These are phyloP conservation scores for Marasmarcha lunaedactyla DNA, from an alignment of 2,888 invertebrate species.

Conservation along the genomic window DNA sequence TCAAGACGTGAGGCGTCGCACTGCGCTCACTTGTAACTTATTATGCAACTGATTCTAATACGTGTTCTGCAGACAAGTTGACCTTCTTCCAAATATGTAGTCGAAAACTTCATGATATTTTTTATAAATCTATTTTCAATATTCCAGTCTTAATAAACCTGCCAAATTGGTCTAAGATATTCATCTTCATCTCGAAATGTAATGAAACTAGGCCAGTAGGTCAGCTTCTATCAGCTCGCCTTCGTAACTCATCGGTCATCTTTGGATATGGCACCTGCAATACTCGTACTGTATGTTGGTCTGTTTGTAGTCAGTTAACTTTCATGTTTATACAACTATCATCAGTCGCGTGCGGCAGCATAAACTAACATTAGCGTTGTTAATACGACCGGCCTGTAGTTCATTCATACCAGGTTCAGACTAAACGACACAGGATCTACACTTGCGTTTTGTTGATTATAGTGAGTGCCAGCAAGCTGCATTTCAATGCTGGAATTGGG, in stretches of 20 bases:
- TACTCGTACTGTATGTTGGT: neutral
- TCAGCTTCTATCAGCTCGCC: neutral
- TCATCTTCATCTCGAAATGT: neutral
- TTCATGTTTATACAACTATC: neutral
- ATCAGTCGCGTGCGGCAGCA: neutral
- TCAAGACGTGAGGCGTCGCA: neutral
- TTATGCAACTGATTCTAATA: neutral
- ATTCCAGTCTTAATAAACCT: too few relatives aligned
- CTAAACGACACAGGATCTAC: constrained; percentile 1
- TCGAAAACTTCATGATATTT: too few relatives aligned
- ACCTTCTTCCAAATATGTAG: too few relatives aligned
- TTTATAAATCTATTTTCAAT: too few relatives aligned
- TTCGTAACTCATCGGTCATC: neutral
- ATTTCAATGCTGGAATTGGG: constrained; percentile 2
- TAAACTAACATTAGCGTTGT: neutral
- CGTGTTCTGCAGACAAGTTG: too few relatives aligned
- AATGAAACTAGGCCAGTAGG: neutral
- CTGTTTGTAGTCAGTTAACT: neutral
- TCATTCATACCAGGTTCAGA: neutral
- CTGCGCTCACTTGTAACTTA: neutral
- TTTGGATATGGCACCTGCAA: neutral
- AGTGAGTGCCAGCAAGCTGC: constrained; percentile 9
- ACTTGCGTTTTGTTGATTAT: constrained; percentile 1
- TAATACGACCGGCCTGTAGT: neutral
- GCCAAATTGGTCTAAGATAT: too few relatives aligned